Percentiles rank a stretch among this genome's conserved stretches.
phyloP scores from a whole-genome alignment of 2,113 vertebrate genomes.

The Gymnorhina tibicen region DNA sequence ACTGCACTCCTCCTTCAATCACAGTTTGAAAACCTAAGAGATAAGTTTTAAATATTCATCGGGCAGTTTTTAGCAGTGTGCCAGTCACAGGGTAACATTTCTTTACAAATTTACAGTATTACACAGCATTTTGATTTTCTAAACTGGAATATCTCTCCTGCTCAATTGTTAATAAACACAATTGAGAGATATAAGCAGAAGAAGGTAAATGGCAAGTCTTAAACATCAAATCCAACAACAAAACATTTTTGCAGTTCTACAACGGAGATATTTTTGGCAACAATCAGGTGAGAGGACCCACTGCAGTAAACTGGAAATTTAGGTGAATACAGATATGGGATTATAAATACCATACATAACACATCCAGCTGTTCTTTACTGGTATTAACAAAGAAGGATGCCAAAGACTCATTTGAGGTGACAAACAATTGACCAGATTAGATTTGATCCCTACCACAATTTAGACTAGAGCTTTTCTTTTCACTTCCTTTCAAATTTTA shows the following conservation, averaged over 20 bases:
- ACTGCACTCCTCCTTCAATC: neutral
- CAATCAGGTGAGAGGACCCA: neutral
- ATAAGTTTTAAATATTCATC: neutral
- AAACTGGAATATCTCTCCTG: neutral
- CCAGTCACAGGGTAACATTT: neutral
- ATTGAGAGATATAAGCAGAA: neutral
- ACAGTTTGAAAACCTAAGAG: neutral
- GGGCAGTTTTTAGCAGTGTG: neutral
- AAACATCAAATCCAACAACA: neutral
- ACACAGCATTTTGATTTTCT: neutral
- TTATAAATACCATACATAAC: neutral
- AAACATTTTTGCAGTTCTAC: neutral
- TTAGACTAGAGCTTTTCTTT: neutral
- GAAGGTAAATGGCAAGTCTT: neutral
- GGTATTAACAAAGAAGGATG: neutral
- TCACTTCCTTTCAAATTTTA: neutral
- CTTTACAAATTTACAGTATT: neutral
- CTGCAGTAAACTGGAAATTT: neutral
- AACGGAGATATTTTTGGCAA: neutral
- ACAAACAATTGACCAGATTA: neutral
- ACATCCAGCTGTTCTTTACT: neutral
- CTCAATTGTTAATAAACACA: neutral
- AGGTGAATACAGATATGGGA: neutral
- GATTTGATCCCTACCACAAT: neutral
- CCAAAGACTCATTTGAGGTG: neutral